Percentiles rank a stretch among this genome's conserved stretches.
phyloP scores from a whole-genome alignment of 2,113 vertebrate species.

The Menura novaehollandiae region DNA sequence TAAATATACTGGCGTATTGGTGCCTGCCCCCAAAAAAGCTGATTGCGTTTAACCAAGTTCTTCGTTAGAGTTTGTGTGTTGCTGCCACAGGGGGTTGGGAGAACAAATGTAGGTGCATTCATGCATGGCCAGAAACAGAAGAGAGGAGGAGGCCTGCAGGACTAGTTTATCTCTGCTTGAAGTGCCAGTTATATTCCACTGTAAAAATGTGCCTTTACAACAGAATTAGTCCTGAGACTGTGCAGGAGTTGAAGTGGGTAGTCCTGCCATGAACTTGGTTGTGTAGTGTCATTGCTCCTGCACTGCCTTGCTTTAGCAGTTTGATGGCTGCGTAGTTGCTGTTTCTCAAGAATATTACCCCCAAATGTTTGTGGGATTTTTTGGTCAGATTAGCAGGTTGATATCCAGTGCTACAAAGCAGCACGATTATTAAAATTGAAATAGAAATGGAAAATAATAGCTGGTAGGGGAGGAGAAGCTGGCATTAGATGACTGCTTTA shows the following conservation, averaged over 20 bases:
- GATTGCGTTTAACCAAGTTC: not conserved
- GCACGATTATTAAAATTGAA: not conserved
- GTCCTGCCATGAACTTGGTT: not conserved
- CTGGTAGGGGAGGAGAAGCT: not conserved
- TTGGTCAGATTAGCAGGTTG: not conserved
- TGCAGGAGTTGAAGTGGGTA: not conserved
- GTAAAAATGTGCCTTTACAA: not conserved
- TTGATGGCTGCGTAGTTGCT: not conserved
- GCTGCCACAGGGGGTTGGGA: not conserved
- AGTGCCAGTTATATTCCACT: not conserved
- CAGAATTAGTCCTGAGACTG: not conserved
- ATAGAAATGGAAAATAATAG: not conserved
- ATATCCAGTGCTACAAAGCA: not conserved
- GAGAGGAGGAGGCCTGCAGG: not conserved
- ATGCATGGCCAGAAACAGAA: not conserved
- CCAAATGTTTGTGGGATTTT: not conserved
- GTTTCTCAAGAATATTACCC: not conserved
- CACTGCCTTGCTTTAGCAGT: not conserved
- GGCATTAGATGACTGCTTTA: not conserved
- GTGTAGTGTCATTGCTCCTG: fast-evolving
- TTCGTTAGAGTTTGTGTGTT: fast-evolving
- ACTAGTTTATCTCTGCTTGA: not conserved
- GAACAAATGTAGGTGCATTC: fast-evolving
- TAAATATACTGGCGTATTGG: not conserved
- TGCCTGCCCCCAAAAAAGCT: not conserved